phyloP scores from a whole-genome alignment of 2,888 invertebrate species.

The Dioctria rufipes region DNA sequence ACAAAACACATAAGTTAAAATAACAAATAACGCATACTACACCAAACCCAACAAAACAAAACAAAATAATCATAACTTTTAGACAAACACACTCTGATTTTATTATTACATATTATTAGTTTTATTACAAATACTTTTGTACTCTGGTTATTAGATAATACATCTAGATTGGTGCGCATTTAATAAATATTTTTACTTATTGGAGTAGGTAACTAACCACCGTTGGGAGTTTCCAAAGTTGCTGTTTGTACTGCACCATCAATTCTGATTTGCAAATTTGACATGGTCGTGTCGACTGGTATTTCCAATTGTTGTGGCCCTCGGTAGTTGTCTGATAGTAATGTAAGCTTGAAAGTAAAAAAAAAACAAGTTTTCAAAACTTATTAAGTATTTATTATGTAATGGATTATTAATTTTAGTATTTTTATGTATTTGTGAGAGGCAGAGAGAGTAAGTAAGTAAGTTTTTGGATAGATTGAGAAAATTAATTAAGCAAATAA shows the following conservation, averaged over 20 bases:
- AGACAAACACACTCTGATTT: constrained; percentile 19
- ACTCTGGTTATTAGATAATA: constrained; percentile 56
- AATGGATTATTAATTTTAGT: no score
- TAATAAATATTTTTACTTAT: constrained; percentile 25
- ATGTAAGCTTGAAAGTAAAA: constrained; percentile 63
- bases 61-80: background rate
- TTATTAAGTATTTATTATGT: no score
- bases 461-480: background rate
- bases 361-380: no score
- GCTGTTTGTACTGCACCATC: constrained; percentile 69
- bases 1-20: background rate
- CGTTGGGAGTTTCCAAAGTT: constrained; percentile 70
- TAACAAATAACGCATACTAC: background rate
- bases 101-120: constrained; percentile 26
- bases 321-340: constrained; percentile 67
- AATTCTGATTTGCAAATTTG: constrained; percentile 69
- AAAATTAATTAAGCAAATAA: constrained; percentile 35
- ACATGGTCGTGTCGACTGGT: constrained; percentile 69
- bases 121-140: constrained; percentile 56
- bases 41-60: constrained; percentile 11
- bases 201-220: constrained; percentile 68
- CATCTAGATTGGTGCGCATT: constrained; percentile 33
- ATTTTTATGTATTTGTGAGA: no score
- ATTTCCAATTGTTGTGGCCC: constrained; percentile 68
- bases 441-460: no score